Evolutionary conservation across 2,113 vertebrate genomes (phyloP), one percentile per base, ranked within the genome.

Genomic region (Motacilla alba): DNA sequence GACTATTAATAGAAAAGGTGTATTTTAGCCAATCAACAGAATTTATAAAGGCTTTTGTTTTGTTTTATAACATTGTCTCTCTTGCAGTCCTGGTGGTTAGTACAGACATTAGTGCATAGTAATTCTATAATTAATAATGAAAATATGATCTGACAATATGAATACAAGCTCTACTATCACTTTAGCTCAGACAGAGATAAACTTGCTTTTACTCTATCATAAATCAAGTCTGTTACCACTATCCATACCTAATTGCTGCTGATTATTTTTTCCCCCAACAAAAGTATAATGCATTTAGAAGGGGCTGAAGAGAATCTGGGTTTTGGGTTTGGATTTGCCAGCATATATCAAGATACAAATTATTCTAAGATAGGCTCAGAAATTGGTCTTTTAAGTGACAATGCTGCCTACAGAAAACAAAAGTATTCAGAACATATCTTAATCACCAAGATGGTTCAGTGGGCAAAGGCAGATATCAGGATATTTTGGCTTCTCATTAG

Each of bases 21-120:
- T 21, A 81, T 47, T 90, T 95, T 44, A 94, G 67, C 39, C 67
- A 83, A 88, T n/a, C 79, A 94, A 83, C 23, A 84, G 49, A 77
- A 93, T 70, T 84, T 80, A 88, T 63, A 89, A 73, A 93, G 47
- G 47, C 31, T 84, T 91, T 88, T 84, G 77, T 76, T 94, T 95
- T 72, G 33, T 85, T 87, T 86, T 93, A 88, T 84, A 94, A 52
- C 30, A 73, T 15, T 37, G n/a, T n/a, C 33, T 56, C 33, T 83
- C 59, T 80, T 58, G 11, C 17, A 56, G 43, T 41, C 44, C 46
- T 39, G 62, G 39, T 37, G 21, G 49, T 86, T 88, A 63, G 23
- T 39, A 84, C 5, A 70, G 33, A 33, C 30, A 50, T 15, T 55
- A 90, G 93, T 92, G 76, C 27, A 53, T 52, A 93, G 43, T 49